These are phyloP conservation scores for Chelonia mydas DNA, from an alignment of 2,797 vertebrate species.

Conservation along the genomic window DNA sequence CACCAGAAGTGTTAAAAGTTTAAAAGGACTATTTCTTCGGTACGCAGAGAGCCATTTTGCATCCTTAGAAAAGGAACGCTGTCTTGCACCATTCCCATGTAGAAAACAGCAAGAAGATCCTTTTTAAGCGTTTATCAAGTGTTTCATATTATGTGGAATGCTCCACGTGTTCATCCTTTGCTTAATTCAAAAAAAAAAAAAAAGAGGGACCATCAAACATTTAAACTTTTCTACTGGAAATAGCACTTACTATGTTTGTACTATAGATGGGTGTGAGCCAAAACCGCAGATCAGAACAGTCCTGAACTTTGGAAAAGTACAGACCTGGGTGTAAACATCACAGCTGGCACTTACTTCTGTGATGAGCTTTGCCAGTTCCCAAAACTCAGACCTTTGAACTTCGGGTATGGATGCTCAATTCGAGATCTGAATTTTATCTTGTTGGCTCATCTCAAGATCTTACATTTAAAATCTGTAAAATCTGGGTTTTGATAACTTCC, in stretches of 20 bases:
- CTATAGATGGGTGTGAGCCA: background rate
- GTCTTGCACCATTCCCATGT: constrained; percentile 33
- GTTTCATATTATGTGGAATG: background rate
- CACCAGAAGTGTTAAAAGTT: constrained; percentile 35
- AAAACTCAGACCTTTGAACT: background rate
- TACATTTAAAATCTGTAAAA: background rate
- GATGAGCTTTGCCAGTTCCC: background rate
- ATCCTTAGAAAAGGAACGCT: constrained; percentile 46
- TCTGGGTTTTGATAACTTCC: background rate
- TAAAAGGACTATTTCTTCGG: constrained; percentile 7
- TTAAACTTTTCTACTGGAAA: constrained; percentile 35
- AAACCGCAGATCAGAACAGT: background rate
- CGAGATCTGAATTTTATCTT: background rate
- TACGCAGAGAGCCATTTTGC: constrained; percentile 17
- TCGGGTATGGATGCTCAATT: background rate
- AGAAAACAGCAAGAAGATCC: constrained; percentile 13
- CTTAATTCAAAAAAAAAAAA: background rate
- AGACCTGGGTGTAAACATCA: background rate
- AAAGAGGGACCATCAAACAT: background rate
- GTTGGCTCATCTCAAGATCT: background rate
- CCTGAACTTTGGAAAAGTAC: background rate
- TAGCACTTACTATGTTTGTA: background rate
- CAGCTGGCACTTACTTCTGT: background rate
- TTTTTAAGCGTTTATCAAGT: constrained; percentile 6
- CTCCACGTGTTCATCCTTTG: background rate